Evolutionary conservation across 30 jellyfish, hydroid and myxozoan species (phyloP), one percentile per base, ranked within the genome.

Genomic region (Cassiopea xamachana): DNA sequence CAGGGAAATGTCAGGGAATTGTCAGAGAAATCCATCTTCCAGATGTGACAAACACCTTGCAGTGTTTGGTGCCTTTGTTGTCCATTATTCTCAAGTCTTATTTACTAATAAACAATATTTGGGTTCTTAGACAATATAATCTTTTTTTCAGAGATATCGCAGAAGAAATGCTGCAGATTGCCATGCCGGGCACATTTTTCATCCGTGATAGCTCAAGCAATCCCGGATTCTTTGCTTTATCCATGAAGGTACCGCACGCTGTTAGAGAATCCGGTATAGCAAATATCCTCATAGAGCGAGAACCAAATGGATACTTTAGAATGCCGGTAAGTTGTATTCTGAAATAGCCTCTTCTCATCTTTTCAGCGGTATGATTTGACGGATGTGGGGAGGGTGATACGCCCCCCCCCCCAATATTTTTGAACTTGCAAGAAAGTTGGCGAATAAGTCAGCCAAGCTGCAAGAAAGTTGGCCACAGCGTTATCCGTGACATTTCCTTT

Each of bases 131-230:
- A 17, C 1, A 9, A 5, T 43, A 43, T 60, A 1, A 60, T 2
- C 75, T 64, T 51, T 70, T 77, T 59, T 71, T 8, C 80, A 89
- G 98, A 44, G 98, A 87, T 58, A 86, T 94, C 10, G 93, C 98
- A 9, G 97, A 89, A 71, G 97, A 81, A 71, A 76, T 87, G 73
- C 90, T 94, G 3, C 69, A 16, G 62, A 39, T 44, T 51, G 77
- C 89, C 43, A 70, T 81, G 50, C 80, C 85, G 18, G 98, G 98
- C 13, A 84, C 92, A 13, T 94, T 94, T 77, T 78, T 94, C 82
- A 81, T 94, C 71, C 97, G 98, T 13, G 98, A 90, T 44, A 94
- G 98, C 78, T 62, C 87, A 17, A 84, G 94, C 59, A 93, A 83
- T 73, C 94, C 94, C 8, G 98, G 98, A 1, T 62, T 82, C 61